Evolutionary conservation across 2,888 invertebrate genomes (phyloP).

Genomic region (Steinernema carpocapsae): DNA sequence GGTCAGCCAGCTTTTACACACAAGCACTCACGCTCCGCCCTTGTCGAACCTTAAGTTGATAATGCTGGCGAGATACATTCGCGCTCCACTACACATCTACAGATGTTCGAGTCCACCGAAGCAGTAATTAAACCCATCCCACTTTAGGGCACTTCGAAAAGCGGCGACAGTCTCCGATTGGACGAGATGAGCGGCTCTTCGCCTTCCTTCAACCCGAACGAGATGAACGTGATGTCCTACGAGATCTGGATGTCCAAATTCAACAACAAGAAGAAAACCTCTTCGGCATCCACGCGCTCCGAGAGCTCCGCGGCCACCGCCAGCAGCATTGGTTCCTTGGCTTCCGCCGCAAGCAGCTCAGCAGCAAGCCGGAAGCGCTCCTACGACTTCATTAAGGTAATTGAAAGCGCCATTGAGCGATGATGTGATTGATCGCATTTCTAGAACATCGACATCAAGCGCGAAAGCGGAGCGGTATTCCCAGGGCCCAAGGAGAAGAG

Average conservation of each 20-base stretch:
- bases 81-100: constrained; percentile 17
- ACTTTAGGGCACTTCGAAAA: constrained; percentile 23
- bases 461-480: not conserved
- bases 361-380: not conserved
- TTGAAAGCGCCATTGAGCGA: not conserved
- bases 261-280: constrained; percentile 13
- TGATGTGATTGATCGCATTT: not conserved
- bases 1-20: not conserved
- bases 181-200: constrained; percentile 10
- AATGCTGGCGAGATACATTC: constrained; percentile 1
- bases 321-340: too few relatives aligned
- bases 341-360: constrained; percentile 1
- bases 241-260: constrained; percentile 14
- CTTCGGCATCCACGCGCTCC: not conserved
- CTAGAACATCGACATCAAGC: not conserved
- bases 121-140: constrained; percentile 8
- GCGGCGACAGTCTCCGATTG: constrained; percentile 25
- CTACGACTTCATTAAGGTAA: constrained; percentile 27
- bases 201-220: constrained; percentile 17
- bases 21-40: constrained; percentile 9
- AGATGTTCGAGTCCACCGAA: not conserved
- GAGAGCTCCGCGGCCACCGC: not conserved
- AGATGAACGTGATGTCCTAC: constrained; percentile 24
- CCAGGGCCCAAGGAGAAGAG: not conserved
- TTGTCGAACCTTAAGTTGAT: not conserved